Conservation (phyloP, 2,888 invertebrate species). For the Volucella zonaria region DNA sequence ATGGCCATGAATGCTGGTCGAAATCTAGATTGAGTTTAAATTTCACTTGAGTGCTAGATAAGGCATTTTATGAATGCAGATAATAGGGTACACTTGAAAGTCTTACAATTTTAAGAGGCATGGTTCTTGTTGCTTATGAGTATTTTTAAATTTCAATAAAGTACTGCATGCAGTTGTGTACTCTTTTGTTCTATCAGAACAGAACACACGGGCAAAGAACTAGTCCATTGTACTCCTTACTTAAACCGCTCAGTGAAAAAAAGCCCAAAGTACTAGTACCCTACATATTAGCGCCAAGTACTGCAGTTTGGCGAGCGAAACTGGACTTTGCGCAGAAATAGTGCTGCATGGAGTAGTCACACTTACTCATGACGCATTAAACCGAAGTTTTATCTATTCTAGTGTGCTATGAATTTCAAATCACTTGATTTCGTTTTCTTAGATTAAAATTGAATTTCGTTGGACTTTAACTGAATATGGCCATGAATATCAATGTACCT, state of each 20-base stretch:
- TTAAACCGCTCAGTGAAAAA: background rate
- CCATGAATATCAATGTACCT: constrained; percentile 33
- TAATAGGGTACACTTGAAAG: background rate
- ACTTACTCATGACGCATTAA: too few species aligned
- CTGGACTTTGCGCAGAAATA: too few species aligned
- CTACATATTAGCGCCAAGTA: too few species aligned
- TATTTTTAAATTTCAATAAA: too few species aligned
- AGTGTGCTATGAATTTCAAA: constrained; percentile 23
- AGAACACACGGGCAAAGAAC: too few species aligned
- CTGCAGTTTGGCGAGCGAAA: too few species aligned
- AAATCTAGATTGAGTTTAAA: constrained; percentile 18
- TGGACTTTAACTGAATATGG: constrained; percentile 12
- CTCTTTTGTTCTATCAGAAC: too few species aligned
- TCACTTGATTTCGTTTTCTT: background rate
- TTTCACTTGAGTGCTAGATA: constrained; percentile 17
- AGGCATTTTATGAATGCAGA: background rate
- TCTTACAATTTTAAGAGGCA: background rate
- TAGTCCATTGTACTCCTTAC: too few species aligned
- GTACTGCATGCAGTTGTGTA: too few species aligned
- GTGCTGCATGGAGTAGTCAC: too few species aligned
- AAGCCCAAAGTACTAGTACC: too few species aligned
- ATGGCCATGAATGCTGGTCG: constrained; percentile 39
- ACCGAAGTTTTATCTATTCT: background rate
- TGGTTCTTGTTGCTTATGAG: background rate
- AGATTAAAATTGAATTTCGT: background rate